A percentile compares a stretch with the other conserved stretches of the same genome.
phyloP scores from a whole-genome alignment of 2,888 invertebrate species.

The Acleris cristana region DNA sequence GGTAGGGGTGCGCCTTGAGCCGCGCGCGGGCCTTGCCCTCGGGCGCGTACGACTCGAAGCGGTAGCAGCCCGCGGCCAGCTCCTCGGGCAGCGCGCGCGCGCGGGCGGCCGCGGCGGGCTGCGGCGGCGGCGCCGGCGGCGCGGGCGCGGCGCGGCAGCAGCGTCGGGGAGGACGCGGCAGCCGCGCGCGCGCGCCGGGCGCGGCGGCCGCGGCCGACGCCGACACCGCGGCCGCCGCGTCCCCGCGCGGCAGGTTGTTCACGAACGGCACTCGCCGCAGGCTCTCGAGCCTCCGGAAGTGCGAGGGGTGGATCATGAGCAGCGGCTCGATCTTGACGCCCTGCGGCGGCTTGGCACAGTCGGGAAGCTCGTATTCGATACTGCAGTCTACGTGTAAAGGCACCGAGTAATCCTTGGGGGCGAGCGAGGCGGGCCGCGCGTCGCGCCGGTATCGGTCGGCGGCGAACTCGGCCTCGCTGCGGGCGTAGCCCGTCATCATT shows the following conservation, averaged over 20 bases:
- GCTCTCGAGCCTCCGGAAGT: conserved; percentile 93
- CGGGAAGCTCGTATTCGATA: conserved; percentile 95
- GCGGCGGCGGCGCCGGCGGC: conserved; percentile 56
- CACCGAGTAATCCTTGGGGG: conserved; percentile 92
- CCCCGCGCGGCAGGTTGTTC: conserved; percentile 89
- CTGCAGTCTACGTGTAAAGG: conserved; percentile 95
- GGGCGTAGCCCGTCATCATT: conserved; percentile 81
- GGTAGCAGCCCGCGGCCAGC: conserved; percentile 54
- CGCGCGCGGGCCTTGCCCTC: conserved; percentile 59
- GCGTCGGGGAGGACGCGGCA: conserved; percentile 48
- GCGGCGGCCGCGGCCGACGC: conserved; percentile 44
- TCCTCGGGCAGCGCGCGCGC: conserved; percentile 44
- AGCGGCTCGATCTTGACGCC: conserved; percentile 92
- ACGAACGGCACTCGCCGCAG: conserved; percentile 92
- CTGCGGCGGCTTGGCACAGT: conserved; percentile 93
- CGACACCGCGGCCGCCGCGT: conserved; percentile 55
- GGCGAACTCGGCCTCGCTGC: conserved; percentile 79
- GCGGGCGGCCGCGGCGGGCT: conserved; percentile 48
- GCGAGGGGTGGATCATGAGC: conserved; percentile 95
- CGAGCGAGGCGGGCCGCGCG: conserved; percentile 77
- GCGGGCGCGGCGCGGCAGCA: conserved; percentile 50
- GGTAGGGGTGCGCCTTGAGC: conserved; percentile 65
- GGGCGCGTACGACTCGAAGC: conserved; percentile 58
- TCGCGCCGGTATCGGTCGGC: conserved; percentile 73
- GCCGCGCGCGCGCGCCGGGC: conserved; percentile 48